Percentiles rank a stretch among this genome's conserved stretches.
phyloP scores from a whole-genome alignment of 2,888 invertebrate species.

The Yponomeuta cagnagella region DNA sequence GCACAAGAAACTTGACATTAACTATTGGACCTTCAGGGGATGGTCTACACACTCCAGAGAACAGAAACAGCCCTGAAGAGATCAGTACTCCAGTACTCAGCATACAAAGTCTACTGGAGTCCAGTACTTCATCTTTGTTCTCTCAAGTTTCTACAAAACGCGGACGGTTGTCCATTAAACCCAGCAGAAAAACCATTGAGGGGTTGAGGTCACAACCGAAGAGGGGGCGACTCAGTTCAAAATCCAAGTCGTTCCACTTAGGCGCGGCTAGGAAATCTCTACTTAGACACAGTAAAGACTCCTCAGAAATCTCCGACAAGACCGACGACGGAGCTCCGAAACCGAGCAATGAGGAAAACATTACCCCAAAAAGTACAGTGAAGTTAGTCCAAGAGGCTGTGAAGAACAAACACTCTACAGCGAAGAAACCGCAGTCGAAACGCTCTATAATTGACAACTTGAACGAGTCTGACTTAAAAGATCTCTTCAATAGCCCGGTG shows the following conservation, averaged over 20 bases:
- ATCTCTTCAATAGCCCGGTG: slow-evolving; percentile 65
- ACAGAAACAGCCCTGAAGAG: slow-evolving; percentile 40
- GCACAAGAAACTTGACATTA: neutral
- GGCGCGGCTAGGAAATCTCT: slow-evolving; percentile 27
- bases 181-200: slow-evolving; percentile 43
- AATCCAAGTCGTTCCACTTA: slow-evolving; percentile 37
- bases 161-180: slow-evolving; percentile 21
- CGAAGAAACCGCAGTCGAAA: slow-evolving; percentile 65
- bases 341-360: slow-evolving; percentile 32
- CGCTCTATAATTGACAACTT: slow-evolving; percentile 63
- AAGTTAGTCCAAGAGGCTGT: slow-evolving; percentile 51
- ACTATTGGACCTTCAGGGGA: slow-evolving; percentile 18
- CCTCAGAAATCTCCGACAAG: slow-evolving; percentile 28
- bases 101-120: slow-evolving; percentile 49
- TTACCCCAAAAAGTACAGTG: slow-evolving; percentile 57
- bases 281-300: slow-evolving; percentile 30
- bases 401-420: slow-evolving; percentile 64
- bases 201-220: slow-evolving; percentile 27
- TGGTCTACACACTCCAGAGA: slow-evolving; percentile 48
- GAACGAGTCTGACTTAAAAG: slow-evolving; percentile 57
- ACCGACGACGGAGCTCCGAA: slow-evolving; percentile 26
- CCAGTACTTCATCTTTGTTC: slow-evolving; percentile 33
- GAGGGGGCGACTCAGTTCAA: slow-evolving; percentile 25
- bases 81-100: slow-evolving; percentile 52
- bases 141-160: slow-evolving; percentile 25